Percentiles rank a stretch among this genome's conserved stretches.
phyloP scores from a whole-genome alignment of 1,140 invertebrate genomes.

The Diabrotica virgifera region DNA sequence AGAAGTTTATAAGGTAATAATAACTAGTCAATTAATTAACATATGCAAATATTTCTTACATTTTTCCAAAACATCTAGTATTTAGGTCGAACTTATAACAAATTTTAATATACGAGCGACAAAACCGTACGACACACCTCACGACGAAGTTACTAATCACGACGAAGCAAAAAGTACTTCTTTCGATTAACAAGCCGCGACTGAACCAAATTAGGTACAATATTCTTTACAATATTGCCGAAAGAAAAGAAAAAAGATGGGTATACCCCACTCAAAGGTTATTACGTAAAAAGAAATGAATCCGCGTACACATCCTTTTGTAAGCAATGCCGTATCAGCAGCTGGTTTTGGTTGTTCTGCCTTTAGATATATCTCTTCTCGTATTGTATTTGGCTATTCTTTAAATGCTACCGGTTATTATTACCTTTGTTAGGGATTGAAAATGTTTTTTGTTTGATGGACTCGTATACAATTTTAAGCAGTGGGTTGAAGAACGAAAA shows the following conservation, averaged over 20 bases:
- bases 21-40: no score
- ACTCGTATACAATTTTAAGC: no score
- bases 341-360: conserved; percentile 19
- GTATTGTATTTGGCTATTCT: conserved; percentile 18
- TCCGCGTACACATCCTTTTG: conserved; percentile 22
- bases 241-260: conserved; percentile 9
- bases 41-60: no score
- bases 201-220: background rate
- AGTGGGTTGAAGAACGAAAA: no score
- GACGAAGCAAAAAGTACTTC: background rate
- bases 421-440: conserved; percentile 12
- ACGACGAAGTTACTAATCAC: background rate
- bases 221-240: background rate
- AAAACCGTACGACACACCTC: no score
- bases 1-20: no score
- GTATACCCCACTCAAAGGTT: conserved; percentile 21
- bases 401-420: conserved; percentile 19
- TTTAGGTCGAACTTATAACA: no score
- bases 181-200: background rate
- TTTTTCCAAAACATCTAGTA: no score
- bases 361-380: conserved; percentile 16
- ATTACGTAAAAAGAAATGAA: conserved; percentile 19
- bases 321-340: conserved; percentile 5
- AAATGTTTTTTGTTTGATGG: background rate
- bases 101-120: no score